Evolutionary conservation across 2,797 vertebrate genomes (phyloP).

Genomic region (Adelosebastes latens): DNA sequence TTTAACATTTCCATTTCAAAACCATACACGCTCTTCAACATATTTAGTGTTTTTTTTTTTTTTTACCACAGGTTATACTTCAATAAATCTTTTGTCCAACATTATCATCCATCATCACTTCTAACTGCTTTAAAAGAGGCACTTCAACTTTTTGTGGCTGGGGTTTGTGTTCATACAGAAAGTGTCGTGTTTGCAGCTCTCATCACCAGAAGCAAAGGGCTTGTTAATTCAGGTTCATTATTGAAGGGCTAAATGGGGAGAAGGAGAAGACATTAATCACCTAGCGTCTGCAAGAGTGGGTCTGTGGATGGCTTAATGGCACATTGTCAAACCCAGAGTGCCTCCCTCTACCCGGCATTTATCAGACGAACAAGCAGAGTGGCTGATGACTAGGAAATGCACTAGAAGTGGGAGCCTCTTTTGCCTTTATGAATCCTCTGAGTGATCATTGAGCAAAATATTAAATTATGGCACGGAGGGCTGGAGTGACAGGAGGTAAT

Average conservation of each 20-base stretch:
- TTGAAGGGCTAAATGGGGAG: slow-evolving; percentile 51
- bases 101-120: not conserved
- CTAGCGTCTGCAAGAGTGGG: slow-evolving; percentile 50
- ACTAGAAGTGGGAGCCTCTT: slow-evolving; percentile 60
- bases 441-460: slow-evolving; percentile 74
- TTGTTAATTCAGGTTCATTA: slow-evolving; percentile 69
- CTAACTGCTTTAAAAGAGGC: not conserved
- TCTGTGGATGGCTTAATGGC: slow-evolving; percentile 57
- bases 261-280: slow-evolving; percentile 68
- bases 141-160: not conserved
- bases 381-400: slow-evolving; percentile 67
- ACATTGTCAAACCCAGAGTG: slow-evolving; percentile 66
- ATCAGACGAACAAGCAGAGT: slow-evolving; percentile 67
- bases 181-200: slow-evolving; percentile 17
- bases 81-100: not conserved
- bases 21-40: not conserved
- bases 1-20: not conserved
- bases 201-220: slow-evolving; percentile 24
- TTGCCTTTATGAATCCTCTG: slow-evolving; percentile 68
- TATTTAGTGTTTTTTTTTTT: not conserved
- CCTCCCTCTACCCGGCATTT: slow-evolving; percentile 56
- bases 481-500: slow-evolving; percentile 73
- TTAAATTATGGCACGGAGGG: slow-evolving; percentile 67
- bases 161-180: slow-evolving; percentile 1
- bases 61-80: not conserved